Evolutionary conservation across 2,113 vertebrate genomes (phyloP).

Genomic region (Hydrolagus affinis): DNA sequence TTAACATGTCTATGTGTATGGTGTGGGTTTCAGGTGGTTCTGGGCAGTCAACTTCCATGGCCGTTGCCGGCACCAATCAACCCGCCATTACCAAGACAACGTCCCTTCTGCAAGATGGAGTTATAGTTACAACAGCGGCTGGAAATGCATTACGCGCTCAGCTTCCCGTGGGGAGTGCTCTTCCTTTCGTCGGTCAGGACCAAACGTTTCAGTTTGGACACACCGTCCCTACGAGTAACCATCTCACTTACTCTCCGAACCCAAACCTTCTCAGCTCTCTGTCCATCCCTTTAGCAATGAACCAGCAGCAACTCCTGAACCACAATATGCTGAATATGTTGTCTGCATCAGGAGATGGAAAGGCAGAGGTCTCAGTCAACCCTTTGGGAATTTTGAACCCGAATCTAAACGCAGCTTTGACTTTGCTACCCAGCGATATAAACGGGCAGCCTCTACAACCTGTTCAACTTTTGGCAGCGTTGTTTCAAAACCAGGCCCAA

Average conservation of each 20-base stretch:
- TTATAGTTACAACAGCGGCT: slow-evolving; percentile 66
- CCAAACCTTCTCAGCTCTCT: slow-evolving; percentile 66
- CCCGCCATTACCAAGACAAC: slow-evolving; percentile 71
- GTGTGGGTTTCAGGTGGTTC: slow-evolving; percentile 45
- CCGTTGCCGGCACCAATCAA: slow-evolving; percentile 65
- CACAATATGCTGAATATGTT: slow-evolving; percentile 73
- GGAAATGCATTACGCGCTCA: slow-evolving; percentile 61
- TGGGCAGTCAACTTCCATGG: slow-evolving; percentile 57
- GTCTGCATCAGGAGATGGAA: slow-evolving; percentile 69
- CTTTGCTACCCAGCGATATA: slow-evolving; percentile 63
- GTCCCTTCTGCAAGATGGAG: slow-evolving; percentile 66
- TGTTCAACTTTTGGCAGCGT: slow-evolving; percentile 63
- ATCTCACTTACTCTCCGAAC: slow-evolving; percentile 61
- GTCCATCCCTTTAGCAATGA: slow-evolving; percentile 67
- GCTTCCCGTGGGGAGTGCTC: slow-evolving; percentile 57
- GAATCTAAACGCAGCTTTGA: slow-evolving; percentile 63
- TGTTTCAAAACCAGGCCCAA: slow-evolving; percentile 68
- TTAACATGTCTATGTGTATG: slow-evolving; percentile 30
- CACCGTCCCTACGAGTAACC: slow-evolving; percentile 61
- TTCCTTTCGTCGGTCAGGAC: slow-evolving; percentile 62
- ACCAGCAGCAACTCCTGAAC: slow-evolving; percentile 74
- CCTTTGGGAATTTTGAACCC: slow-evolving; percentile 67
- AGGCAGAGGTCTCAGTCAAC: slow-evolving; percentile 68
- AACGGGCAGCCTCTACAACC: slow-evolving; percentile 65
- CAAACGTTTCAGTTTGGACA: slow-evolving; percentile 63